phyloP scores from a whole-genome alignment of 2,113 vertebrate species.

The Rattus norvegicus region GRCr8 NC_086034.1:53128501-53129000 shows the following conservation, averaged over 20 bases:
- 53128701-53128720: neutral
- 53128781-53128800: too few relatives aligned
- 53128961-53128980: neutral
- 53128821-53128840: too few relatives aligned
- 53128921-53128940: neutral
- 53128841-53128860: too few relatives aligned
- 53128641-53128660: neutral
- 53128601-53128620: neutral
- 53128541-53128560: neutral
- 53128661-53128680: neutral
- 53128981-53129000: neutral
- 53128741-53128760: accelerated
- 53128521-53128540: neutral
- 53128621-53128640: slow-evolving; percentile 5
- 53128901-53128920: neutral
- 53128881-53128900: too few relatives aligned
- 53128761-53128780: too few relatives aligned
- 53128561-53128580: neutral
- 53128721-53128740: too few relatives aligned
- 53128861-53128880: neutral
- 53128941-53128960: slow-evolving; percentile 27
- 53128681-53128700: neutral
- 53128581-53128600: neutral
- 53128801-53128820: neutral
- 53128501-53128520: neutral